Percentiles rank a stretch among this genome's conserved stretches.
phyloP scores from a whole-genome alignment of 2,113 vertebrate species.

The Scomber colias region DNA sequence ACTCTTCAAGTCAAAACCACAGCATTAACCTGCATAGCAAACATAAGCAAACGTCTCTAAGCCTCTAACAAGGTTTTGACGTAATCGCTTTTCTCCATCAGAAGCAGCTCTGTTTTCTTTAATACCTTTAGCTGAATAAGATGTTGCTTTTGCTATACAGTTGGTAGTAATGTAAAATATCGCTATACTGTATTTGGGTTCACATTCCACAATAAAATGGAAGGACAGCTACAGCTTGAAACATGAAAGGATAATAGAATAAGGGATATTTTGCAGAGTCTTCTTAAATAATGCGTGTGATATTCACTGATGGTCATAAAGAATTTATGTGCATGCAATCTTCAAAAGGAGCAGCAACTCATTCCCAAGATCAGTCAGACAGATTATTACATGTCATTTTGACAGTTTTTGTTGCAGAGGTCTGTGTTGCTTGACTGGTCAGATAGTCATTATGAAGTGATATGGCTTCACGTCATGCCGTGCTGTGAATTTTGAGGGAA shows the following conservation, averaged over 20 bases:
- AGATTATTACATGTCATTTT: constrained; percentile 66
- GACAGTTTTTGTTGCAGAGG: constrained; percentile 49
- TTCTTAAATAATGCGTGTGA: constrained; percentile 75
- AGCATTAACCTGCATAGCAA: constrained; percentile 33
- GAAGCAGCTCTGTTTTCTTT: neutral
- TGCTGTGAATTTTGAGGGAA: constrained; percentile 40
- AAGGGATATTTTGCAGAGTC: constrained; percentile 59
- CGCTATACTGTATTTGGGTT: constrained; percentile 1
- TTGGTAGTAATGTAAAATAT: constrained; percentile 8
- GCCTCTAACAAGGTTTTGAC: constrained; percentile 43
- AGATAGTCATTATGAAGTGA: constrained; percentile 67
- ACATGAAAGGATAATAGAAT: constrained; percentile 59
- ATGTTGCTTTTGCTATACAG: constrained; percentile 31
- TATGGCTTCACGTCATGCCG: constrained; percentile 55
- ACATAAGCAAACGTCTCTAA: constrained; percentile 46
- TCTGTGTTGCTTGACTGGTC: constrained; percentile 61
- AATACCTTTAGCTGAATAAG: constrained; percentile 15
- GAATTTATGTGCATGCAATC: constrained; percentile 72
- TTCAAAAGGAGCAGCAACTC: constrained; percentile 64
- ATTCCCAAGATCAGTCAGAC: constrained; percentile 66
- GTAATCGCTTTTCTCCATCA: constrained; percentile 12
- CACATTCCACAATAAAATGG: constrained; percentile 15
- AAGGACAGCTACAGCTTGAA: constrained; percentile 18
- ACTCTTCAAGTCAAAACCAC: constrained; percentile 33
- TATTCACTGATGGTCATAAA: constrained; percentile 71